Evolutionary conservation across 2,888 invertebrate genomes (phyloP).

Genomic region (Crioceris asparagi): DNA sequence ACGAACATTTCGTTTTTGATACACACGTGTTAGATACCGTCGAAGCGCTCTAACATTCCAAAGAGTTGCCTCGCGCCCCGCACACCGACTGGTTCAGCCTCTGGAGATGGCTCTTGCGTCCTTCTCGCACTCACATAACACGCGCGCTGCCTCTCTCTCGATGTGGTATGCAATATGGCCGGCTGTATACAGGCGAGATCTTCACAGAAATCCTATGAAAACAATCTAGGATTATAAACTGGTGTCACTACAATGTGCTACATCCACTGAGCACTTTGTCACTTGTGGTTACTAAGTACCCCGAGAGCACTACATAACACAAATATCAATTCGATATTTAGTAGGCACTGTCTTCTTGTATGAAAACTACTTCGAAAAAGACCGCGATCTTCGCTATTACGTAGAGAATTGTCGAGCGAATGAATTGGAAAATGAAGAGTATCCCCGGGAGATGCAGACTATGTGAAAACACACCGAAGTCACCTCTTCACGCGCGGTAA

Average conservation of each 20-base stretch:
- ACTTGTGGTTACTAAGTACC: too few species aligned
- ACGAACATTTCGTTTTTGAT: constrained; percentile 29
- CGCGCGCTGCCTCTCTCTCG: constrained; percentile 28
- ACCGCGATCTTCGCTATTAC: too few species aligned
- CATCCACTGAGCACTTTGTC: neutral
- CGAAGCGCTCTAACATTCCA: constrained; percentile 38
- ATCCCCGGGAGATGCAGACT: constrained; percentile 1
- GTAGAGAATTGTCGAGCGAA: too few species aligned
- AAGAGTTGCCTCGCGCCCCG: constrained; percentile 36
- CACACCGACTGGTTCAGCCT: constrained; percentile 36
- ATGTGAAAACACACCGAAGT: constrained; percentile 10
- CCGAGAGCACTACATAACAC: too few species aligned
- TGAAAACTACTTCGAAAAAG: neutral
- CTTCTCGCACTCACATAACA: constrained; percentile 23
- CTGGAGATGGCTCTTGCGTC: constrained; percentile 31
- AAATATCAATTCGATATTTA: too few species aligned
- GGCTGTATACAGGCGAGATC: constrained; percentile 29
- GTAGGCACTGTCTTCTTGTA: neutral
- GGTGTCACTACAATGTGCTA: constrained; percentile 2
- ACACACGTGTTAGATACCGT: constrained; percentile 36
- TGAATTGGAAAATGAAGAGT: too few species aligned
- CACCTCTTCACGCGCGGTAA: constrained; percentile 30
- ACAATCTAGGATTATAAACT: constrained; percentile 24
- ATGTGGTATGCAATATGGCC: constrained; percentile 43
- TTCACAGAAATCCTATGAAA: constrained; percentile 27